These are phyloP conservation scores for Loripinus fragilis DNA, from an alignment of 2,888 invertebrate species.

Conservation along the genomic window DNA sequence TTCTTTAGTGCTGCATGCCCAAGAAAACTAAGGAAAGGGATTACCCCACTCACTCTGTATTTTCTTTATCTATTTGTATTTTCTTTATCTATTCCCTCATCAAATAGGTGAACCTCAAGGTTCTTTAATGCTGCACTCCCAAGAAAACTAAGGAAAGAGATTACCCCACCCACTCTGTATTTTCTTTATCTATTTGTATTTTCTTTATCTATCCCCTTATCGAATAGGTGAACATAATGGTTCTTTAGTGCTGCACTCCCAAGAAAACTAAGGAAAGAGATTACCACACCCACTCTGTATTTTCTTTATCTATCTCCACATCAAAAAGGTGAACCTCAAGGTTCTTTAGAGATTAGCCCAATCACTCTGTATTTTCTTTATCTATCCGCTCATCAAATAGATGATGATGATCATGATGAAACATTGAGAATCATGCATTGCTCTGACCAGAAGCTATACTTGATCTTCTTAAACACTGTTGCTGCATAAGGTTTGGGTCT, in stretches of 20 bases:
- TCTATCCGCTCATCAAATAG: too few relatives aligned
- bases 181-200: conserved; percentile 93
- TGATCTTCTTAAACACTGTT: too few relatives aligned
- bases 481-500: too few relatives aligned
- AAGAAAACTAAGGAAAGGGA: background rate
- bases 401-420: too few relatives aligned
- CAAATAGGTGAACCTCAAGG: conserved; percentile 89
- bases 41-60: conserved; percentile 91
- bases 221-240: conserved; percentile 89
- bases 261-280: conserved; percentile 84
- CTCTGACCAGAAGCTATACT: too few relatives aligned
- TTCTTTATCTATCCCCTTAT: conserved; percentile 95
- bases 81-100: conserved; percentile 89
- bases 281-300: too few relatives aligned
- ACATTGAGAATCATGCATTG: too few relatives aligned
- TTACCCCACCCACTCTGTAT: too few relatives aligned
- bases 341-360: conserved; percentile 84
- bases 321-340: conserved; percentile 90
- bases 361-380: too few relatives aligned
- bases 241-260: conserved; percentile 83
- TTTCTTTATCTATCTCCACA: conserved; percentile 94
- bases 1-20: conserved; percentile 81
- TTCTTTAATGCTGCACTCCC: conserved; percentile 83
- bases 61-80: conserved; percentile 89
- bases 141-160: conserved; percentile 78